Conservation (phyloP, 2,888 invertebrate species). For the Agapostemon virescens region DNA sequence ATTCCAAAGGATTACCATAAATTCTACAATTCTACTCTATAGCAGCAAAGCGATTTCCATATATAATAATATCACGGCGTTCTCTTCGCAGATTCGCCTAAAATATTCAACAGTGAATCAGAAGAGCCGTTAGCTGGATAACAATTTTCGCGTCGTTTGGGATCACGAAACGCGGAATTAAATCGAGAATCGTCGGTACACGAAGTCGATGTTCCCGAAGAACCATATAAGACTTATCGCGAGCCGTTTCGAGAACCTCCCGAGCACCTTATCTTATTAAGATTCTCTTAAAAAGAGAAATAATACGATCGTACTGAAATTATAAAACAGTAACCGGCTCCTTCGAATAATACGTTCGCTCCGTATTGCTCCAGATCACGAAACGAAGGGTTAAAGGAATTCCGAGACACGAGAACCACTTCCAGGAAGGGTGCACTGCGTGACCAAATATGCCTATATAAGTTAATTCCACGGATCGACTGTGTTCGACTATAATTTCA, state of each 20-base stretch:
- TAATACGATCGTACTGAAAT: background rate
- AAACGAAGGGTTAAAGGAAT: background rate
- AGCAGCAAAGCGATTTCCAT: background rate
- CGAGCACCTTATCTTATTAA: background rate
- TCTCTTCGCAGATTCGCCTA: background rate
- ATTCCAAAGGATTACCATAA: background rate
- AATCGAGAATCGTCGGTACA: background rate
- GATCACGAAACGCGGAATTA: background rate
- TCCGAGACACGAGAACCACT: background rate
- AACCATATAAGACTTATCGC: background rate
- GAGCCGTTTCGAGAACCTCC: background rate
- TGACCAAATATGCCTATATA: slow-evolving; percentile 32
- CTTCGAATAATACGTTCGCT: background rate
- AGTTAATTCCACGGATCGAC: slow-evolving; percentile 21
- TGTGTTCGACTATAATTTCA: slow-evolving; percentile 14
- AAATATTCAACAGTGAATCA: slow-evolving; percentile 2
- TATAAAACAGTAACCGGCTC: background rate
- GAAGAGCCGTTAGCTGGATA: background rate
- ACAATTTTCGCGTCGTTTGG: background rate
- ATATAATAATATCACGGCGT: background rate
- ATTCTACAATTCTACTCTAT: background rate
- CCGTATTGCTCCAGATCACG: background rate
- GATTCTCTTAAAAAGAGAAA: background rate
- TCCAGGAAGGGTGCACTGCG: slow-evolving; percentile 18
- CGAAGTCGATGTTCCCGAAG: background rate